Base-by-base conservation (phyloP, 1,140 invertebrate genomes). In the Diorhabda carinulata region DNA sequence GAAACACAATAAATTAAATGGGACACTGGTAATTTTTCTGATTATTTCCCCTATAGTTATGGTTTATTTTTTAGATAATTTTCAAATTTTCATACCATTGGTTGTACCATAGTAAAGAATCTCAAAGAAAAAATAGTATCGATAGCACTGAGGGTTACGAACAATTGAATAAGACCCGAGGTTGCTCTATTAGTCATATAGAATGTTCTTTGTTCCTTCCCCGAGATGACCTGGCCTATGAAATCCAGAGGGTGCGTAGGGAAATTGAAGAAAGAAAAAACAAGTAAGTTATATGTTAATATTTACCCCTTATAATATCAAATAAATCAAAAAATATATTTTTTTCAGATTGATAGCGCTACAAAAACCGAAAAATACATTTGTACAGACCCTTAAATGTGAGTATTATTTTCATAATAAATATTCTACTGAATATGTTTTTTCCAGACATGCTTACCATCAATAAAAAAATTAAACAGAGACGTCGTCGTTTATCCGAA, bases 321-420 rank as follows among this genome's bases (percentile, higher is more conserved):
- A 25, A 25, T 25, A 25, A 25, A 25, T 25, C 0, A 43, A 3
- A 44, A 40, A 40, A 3, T 43, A 3, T 40, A 66, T 43, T n/a
- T 41, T 57, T 67, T 67, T 56, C 44, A 72, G 71, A 52, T 56
- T 10, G 41, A 44, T 72, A 9, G 9, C 69, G 3, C 41, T 61
- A 9, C 59, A 66, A 57, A 72, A 58, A 64, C 65, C 64, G 9
- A 70, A 67, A 9, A 70, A 70, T 47, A 61, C 68, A 52, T 56
- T 72, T n/a, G 52, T 67, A 10, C 71, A 72, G 61, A 72, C 71
- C 8, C 58, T 72, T 6, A 72, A 70, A 70, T 72, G 71, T 72
- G 61, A 25, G 61, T 47, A n/a, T 40, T 6, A 43, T 40, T 66
- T 57, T 43, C n/a, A 10, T 52, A 40, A 64, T 41, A 25, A 64